Conservation (phyloP, 2,113 vertebrate species). For the Scatophagus argus region DNA sequence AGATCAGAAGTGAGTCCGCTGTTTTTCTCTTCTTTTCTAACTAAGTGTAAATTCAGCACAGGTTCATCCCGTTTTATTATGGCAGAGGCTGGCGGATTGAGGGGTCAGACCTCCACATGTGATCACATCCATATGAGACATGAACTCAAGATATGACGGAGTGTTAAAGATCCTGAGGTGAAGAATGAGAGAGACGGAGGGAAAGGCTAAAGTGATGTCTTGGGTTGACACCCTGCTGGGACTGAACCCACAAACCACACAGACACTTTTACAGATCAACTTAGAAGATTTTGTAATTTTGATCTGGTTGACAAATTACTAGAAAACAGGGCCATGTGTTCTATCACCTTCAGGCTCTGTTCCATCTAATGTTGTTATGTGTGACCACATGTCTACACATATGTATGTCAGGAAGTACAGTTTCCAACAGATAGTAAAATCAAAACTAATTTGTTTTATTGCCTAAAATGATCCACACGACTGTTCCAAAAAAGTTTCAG, state of each 20-base stretch:
- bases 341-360: conserved; percentile 13
- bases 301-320: conserved; percentile 20
- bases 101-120: conserved; percentile 36
- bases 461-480: too few species aligned
- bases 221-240: conserved; percentile 22
- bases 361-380: not conserved
- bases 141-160: conserved; percentile 18
- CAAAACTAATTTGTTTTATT: not conserved
- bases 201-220: conserved; percentile 45
- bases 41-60: conserved; percentile 44
- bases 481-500: too few species aligned
- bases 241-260: conserved; percentile 5
- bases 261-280: not conserved
- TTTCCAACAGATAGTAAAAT: not conserved
- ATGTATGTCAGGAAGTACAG: not conserved
- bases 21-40: conserved; percentile 27
- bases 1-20: conserved; percentile 41
- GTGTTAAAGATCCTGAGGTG: not conserved
- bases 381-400: not conserved
- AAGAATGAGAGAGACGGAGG: not conserved
- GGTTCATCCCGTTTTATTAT: conserved; percentile 36
- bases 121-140: conserved; percentile 59
- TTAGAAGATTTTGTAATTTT: not conserved
- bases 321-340: conserved; percentile 30
- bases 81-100: not conserved